Percentiles rank a stretch among this genome's conserved stretches.
phyloP scores from a whole-genome alignment of 2,888 invertebrate species.

The Steinernema scapterisci region DNA sequence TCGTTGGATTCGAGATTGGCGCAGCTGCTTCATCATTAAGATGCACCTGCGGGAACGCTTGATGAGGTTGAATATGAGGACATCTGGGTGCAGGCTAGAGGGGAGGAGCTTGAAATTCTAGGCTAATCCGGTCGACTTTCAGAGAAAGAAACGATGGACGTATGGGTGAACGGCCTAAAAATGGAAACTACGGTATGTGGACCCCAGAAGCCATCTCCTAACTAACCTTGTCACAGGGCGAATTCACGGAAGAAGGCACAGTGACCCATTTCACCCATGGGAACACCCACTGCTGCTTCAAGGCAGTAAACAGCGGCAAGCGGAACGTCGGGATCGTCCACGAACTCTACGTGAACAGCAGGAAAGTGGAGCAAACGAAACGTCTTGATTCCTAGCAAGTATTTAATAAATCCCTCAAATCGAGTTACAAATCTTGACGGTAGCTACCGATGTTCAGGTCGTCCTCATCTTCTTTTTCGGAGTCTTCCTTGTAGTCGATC shows the following conservation, averaged over 20 bases:
- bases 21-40: too few species aligned
- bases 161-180: conserved; percentile 79
- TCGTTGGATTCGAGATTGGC: too few species aligned
- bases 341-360: conserved; percentile 54
- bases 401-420: background rate
- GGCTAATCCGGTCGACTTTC: too few species aligned
- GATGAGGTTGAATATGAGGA: too few species aligned
- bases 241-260: conserved; percentile 83
- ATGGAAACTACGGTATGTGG: conserved; percentile 74
- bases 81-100: too few species aligned
- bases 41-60: too few species aligned
- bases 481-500: conserved; percentile 10
- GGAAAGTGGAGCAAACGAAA: conserved; percentile 10
- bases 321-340: conserved; percentile 73
- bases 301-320: conserved; percentile 73
- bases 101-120: too few species aligned
- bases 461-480: conserved; percentile 30
- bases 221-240: conserved; percentile 73
- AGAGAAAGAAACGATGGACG: conserved; percentile 72
- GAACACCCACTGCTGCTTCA: conserved; percentile 37
- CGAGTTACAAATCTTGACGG: conserved; percentile 5
- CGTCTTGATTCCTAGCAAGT: background rate
- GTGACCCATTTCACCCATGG: conserved; percentile 79
- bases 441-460: conserved; percentile 12
- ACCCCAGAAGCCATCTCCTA: background rate